Percentiles rank a stretch among this genome's conserved stretches.
phyloP scores from a whole-genome alignment of 1,140 invertebrate genomes.

The Pygmarrhopalites habei region DNA sequence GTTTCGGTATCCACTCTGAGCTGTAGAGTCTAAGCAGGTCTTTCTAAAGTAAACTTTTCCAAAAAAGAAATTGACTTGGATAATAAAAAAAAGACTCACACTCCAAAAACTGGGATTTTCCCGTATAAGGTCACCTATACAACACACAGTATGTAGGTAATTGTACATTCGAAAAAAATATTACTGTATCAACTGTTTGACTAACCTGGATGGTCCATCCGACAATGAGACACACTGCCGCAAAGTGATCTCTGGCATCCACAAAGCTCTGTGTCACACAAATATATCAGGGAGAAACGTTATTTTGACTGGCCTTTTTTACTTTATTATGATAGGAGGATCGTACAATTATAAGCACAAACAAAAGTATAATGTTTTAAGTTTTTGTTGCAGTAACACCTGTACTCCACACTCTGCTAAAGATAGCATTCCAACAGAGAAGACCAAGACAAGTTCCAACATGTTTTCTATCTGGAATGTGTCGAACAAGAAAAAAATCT shows the following conservation, averaged over 20 bases:
- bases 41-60: too few relatives aligned
- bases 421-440: constrained; percentile 35
- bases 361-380: too few relatives aligned
- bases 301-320: too few relatives aligned
- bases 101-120: constrained; percentile 39
- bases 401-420: constrained; percentile 39
- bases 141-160: not conserved
- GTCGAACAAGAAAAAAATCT: not conserved
- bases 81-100: too few relatives aligned
- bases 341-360: too few relatives aligned
- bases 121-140: constrained; percentile 39
- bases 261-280: constrained; percentile 39
- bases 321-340: too few relatives aligned
- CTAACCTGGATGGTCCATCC: constrained; percentile 39
- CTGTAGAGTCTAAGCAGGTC: too few relatives aligned
- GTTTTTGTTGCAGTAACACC: too few relatives aligned
- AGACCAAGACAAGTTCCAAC: constrained; percentile 38
- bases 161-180: not conserved
- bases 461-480: constrained; percentile 37
- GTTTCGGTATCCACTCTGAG: too few relatives aligned
- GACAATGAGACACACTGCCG: constrained; percentile 39
- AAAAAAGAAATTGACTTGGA: too few relatives aligned
- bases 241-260: constrained; percentile 39
- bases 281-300: too few relatives aligned
- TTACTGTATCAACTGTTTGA: not conserved